Percentiles rank a stretch among this genome's conserved stretches.
Conservation (phyloP, 1,140 invertebrate species). For the Lepidostoma basale region DNA sequence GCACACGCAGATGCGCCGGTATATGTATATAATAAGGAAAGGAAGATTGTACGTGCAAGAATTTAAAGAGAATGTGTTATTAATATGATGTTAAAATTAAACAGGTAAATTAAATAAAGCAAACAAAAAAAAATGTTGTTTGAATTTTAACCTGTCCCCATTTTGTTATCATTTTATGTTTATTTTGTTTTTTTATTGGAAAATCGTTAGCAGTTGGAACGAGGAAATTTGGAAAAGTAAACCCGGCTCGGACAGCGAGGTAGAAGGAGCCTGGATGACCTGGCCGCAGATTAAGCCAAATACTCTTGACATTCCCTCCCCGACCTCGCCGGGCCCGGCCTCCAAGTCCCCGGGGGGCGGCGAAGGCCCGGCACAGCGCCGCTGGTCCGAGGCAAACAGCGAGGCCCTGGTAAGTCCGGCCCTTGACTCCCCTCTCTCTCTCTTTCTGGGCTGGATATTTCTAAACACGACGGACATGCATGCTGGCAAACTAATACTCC, state of each 20-base stretch:
- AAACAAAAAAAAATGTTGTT: slow-evolving; percentile 58
- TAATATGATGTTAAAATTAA: slow-evolving; percentile 51
- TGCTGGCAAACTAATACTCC: too few relatives aligned
- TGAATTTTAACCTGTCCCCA: slow-evolving; percentile 54
- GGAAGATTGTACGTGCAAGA: not conserved
- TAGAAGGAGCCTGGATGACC: slow-evolving; percentile 52
- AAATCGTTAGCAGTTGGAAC: slow-evolving; percentile 53
- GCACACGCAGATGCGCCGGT: not conserved
- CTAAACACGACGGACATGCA: not conserved
- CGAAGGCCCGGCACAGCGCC: slow-evolving; percentile 28
- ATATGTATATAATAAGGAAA: slow-evolving; percentile 20
- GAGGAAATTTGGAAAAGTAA: slow-evolving; percentile 53
- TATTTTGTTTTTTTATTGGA: slow-evolving; percentile 52
- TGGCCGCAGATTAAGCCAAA: slow-evolving; percentile 66
- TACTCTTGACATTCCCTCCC: slow-evolving; percentile 63
- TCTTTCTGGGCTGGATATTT: not conserved
- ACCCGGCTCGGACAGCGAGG: slow-evolving; percentile 47
- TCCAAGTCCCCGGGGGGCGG: not conserved
- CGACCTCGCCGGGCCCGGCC: slow-evolving; percentile 46
- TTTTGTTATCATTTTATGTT: slow-evolving; percentile 50
- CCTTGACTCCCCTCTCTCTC: not conserved
- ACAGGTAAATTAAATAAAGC: slow-evolving; percentile 55
- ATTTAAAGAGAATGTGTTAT: slow-evolving; percentile 22
- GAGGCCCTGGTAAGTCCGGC: slow-evolving; percentile 33
- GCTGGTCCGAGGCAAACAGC: slow-evolving; percentile 40